These are phyloP conservation scores for Xenus cinereus DNA, from an alignment of 2,113 vertebrate genomes.

Conservation along the genomic window DNA sequence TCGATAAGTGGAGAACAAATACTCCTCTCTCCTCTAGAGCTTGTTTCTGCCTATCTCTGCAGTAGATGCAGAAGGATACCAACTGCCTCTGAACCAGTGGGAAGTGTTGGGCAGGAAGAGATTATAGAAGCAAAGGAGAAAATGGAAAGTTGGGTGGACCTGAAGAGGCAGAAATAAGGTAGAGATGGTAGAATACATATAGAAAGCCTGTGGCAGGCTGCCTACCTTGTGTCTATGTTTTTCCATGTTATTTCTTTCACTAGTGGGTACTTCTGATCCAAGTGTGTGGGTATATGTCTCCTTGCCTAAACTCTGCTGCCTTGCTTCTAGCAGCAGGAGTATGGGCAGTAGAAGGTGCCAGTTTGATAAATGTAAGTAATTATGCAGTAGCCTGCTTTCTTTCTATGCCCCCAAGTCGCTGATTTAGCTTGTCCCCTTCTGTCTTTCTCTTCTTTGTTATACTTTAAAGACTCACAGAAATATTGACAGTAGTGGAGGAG, in stretches of 20 bases:
- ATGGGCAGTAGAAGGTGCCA: background rate
- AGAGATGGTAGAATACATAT: background rate
- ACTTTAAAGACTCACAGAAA: background rate
- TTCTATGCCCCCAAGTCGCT: background rate
- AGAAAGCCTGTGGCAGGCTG: background rate
- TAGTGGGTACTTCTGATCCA: background rate
- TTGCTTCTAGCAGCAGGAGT: background rate
- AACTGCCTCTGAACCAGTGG: background rate
- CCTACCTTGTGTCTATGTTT: background rate
- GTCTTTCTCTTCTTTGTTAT: background rate
- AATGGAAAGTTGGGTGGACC: background rate
- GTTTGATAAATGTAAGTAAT: background rate
- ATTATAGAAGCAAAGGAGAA: background rate
- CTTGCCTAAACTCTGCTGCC: background rate
- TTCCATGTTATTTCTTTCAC: background rate
- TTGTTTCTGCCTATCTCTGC: background rate
- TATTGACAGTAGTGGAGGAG: background rate
- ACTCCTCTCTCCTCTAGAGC: background rate
- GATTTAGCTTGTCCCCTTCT: background rate
- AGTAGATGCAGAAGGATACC: background rate
- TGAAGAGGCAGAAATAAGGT: background rate
- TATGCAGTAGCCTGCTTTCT: background rate
- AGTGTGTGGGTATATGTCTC: background rate
- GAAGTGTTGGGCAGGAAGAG: background rate
- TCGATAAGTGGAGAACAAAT: background rate